These are phyloP conservation scores for Esox niger DNA, from an alignment of 2,113 vertebrate species.

Conservation along the genomic window DNA sequence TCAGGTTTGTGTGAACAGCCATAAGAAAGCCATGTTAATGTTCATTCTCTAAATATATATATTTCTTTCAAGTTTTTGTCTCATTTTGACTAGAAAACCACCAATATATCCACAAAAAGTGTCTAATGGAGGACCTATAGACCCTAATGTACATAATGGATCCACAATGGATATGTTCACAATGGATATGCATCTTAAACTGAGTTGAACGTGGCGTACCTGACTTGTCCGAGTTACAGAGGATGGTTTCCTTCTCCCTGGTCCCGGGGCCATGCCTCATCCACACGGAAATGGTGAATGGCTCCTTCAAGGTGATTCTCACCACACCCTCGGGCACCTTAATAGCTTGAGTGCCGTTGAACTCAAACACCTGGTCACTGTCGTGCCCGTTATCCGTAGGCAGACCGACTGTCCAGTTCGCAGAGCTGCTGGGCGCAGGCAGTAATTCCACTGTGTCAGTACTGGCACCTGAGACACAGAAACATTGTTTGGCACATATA, in stretches of 20 bases:
- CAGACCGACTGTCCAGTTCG: slow-evolving; percentile 91
- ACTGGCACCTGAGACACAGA: slow-evolving; percentile 75
- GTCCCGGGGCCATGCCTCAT: slow-evolving; percentile 90
- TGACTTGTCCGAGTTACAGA: slow-evolving; percentile 95
- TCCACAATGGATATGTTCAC: too few relatives aligned
- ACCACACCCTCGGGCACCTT: slow-evolving; percentile 84
- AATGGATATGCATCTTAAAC: too few relatives aligned
- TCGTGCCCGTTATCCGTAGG: slow-evolving; percentile 95
- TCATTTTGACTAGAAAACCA: too few relatives aligned
- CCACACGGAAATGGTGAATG: slow-evolving; percentile 93
- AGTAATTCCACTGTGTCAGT: slow-evolving; percentile 88
- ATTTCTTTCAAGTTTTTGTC: too few relatives aligned
- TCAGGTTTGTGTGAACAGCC: too few relatives aligned
- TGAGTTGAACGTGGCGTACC: slow-evolving; percentile 62
- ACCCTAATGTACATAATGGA: too few relatives aligned
- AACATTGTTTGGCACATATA: not conserved
- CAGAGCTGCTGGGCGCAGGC: slow-evolving; percentile 81
- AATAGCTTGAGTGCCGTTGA: slow-evolving; percentile 94
- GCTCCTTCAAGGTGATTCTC: slow-evolving; percentile 81
- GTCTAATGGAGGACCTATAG: too few relatives aligned
- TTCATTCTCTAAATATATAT: too few relatives aligned
- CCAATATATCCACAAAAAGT: too few relatives aligned
- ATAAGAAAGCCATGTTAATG: too few relatives aligned
- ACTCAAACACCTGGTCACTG: slow-evolving; percentile 97
- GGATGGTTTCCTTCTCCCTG: slow-evolving; percentile 89